phyloP scores from a whole-genome alignment of 2,888 invertebrate species.

The Leptinotarsa haldemani region DNA sequence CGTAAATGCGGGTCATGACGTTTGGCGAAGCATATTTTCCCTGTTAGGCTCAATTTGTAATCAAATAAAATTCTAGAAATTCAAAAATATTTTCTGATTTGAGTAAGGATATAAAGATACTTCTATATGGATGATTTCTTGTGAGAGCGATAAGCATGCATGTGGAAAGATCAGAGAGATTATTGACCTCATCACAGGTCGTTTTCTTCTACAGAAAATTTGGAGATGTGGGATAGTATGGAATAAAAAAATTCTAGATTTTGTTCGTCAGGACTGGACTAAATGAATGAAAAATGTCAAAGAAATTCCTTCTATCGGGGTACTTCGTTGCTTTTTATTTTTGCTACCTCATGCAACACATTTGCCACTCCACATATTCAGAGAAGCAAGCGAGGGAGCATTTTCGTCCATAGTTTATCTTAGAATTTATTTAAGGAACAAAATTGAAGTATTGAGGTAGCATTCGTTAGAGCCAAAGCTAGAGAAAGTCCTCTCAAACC shows the following conservation, averaged over 20 bases:
- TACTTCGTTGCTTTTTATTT: background rate
- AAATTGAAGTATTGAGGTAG: background rate
- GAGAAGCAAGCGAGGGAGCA: background rate
- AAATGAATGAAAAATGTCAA: background rate
- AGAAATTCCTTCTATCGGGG: background rate
- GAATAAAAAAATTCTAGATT: background rate
- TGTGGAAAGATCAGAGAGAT: too few species aligned
- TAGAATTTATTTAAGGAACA: background rate
- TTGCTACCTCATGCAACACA: background rate
- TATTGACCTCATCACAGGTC: background rate
- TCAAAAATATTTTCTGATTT: background rate
- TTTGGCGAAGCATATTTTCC: background rate
- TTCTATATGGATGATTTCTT: too few species aligned
- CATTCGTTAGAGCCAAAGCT: background rate
- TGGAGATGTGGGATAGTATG: background rate
- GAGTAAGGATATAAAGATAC: too few species aligned
- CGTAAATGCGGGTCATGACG: too few species aligned
- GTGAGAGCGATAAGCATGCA: too few species aligned
- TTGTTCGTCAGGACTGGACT: background rate
- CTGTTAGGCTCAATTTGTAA: background rate
- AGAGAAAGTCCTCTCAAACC: background rate
- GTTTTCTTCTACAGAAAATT: background rate
- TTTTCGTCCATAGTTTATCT: background rate
- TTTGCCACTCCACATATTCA: background rate
- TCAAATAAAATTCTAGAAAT: background rate